Evolutionary conservation across 2,797 vertebrate species (phyloP), one percentile per base, ranked within the genome.

Genomic region (Pygocentrus nattereri): DNA sequence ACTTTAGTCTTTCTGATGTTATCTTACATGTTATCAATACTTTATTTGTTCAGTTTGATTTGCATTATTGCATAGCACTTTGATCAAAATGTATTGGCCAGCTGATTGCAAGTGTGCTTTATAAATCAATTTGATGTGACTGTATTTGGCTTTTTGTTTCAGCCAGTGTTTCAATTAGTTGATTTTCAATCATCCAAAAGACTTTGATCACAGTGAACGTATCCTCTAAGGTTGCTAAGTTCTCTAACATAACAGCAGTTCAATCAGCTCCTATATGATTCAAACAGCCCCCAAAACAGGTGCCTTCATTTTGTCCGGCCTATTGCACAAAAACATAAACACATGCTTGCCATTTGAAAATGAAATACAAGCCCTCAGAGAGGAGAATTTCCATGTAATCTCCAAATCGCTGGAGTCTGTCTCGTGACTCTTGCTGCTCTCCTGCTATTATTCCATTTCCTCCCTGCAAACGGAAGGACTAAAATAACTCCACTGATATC

Each of bases 401-500:
- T 78, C 38, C 69, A 58, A 62, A 78, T 84, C 82, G 25, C 27
- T 75, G 59, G 61, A 75, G 59, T 44, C 62, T 78, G 74, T 82
- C 85, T 87, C 16, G 18, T 91, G 85, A 91, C 92, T 91, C 87
- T 84, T 83, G 84, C 88, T 82, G 87, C 68, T 83, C 87, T 87
- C 88, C 88, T 89, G 89, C 93, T 93, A 93, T 94, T 94, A 93
- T 93, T 94, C 89, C 90, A 91, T 94, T 94, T 95, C 92, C 93
- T 93, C 87, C 77, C 82, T 61, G 64, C 88, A 88, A 94, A 89
- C 87, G 88, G 92, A 94, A 93, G 88, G 89, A 90, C 92, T 34
- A 62, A 93, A 94, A 94, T 94, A 94, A 91, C 90, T 86, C 74
- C 21, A 74, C 83, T 88, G 87, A 92, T 93, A 91, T 92, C 88